Percentiles rank a stretch among this genome's conserved stretches.
Evolutionary conservation across 2,888 invertebrate genomes (phyloP).

Genomic region (Stomorhina lunata): DNA sequence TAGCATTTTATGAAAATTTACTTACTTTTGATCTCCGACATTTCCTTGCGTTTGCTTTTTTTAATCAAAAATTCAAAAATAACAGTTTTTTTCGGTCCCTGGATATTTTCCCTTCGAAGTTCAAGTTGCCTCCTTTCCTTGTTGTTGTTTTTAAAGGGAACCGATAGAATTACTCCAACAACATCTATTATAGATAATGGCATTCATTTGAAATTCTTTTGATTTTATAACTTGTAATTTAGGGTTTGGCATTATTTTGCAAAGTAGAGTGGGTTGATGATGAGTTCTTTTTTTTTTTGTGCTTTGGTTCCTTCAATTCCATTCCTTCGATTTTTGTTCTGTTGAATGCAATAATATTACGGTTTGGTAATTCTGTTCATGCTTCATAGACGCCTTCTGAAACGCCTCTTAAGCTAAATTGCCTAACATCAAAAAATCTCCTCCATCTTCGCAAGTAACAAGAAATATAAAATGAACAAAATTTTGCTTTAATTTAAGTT

Average conservation of each 20-base stretch:
- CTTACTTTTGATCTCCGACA: too few relatives aligned
- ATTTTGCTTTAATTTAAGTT: conserved; percentile 41
- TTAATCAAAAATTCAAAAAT: too few relatives aligned
- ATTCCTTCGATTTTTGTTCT: conserved; percentile 66
- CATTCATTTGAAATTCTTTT: conserved; percentile 41
- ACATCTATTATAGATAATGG: conserved; percentile 4
- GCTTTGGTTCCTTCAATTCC: conserved; percentile 16
- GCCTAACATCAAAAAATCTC: conserved; percentile 21
- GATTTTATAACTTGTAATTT: conserved; percentile 34
- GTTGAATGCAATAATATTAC: conserved; percentile 78
- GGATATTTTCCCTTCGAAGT: too few relatives aligned
- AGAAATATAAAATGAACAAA: conserved; percentile 4
- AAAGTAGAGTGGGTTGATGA: conserved; percentile 32
- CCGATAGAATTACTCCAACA: background rate
- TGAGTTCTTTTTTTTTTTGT: too few relatives aligned
- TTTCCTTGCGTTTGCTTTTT: too few relatives aligned
- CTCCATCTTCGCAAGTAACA: conserved; percentile 18
- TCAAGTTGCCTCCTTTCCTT: conserved; percentile 21
- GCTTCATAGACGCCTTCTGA: conserved; percentile 74
- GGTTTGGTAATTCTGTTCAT: conserved; percentile 79
- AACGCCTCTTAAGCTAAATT: conserved; percentile 67
- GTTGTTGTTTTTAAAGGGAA: background rate
- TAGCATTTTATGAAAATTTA: too few relatives aligned
- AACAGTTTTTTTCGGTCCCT: too few relatives aligned
- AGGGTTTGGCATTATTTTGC: background rate